Conservation (phyloP, 2,888 invertebrate species). For the Dysmachus trigonus region DNA sequence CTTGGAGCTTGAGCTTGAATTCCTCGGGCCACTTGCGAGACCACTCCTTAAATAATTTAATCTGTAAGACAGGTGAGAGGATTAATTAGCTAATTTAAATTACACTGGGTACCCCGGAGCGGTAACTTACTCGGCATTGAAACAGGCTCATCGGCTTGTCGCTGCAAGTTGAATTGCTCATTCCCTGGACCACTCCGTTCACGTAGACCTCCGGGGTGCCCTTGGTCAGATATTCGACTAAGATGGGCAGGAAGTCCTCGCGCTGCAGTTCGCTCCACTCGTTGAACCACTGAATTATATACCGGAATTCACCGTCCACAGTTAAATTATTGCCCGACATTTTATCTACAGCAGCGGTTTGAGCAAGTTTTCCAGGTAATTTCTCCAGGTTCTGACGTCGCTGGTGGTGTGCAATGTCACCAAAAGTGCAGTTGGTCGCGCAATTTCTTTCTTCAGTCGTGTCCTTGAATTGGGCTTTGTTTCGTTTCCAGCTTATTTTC, state of each 20-base stretch:
- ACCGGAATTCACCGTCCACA: constrained; percentile 80
- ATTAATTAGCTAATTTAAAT: too few species aligned
- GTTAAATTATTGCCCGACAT: constrained; percentile 70
- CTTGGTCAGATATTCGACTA: constrained; percentile 70
- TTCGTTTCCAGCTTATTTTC: background rate
- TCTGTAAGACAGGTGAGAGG: constrained; percentile 64
- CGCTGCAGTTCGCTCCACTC: constrained; percentile 90
- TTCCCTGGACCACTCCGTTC: constrained; percentile 76
- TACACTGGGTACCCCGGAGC: background rate
- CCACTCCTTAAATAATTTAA: constrained; percentile 87
- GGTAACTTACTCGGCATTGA: constrained; percentile 77
- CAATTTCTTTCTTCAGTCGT: background rate
- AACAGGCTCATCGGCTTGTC: constrained; percentile 84
- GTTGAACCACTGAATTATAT: constrained; percentile 85
- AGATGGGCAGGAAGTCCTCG: constrained; percentile 81
- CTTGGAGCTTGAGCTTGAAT: constrained; percentile 75
- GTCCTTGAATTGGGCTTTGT: background rate
- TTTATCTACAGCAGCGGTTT: background rate
- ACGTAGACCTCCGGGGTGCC: constrained; percentile 71
- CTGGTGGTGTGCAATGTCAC: background rate
- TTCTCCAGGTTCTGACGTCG: constrained; percentile 20
- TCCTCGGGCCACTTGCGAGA: constrained; percentile 79
- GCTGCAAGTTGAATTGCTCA: constrained; percentile 73
- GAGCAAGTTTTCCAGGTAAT: constrained; percentile 37
- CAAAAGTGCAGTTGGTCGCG: background rate